phyloP scores from a whole-genome alignment of 92 coral and sea anemone species.

The Isaurus tuberculatus region DNA sequence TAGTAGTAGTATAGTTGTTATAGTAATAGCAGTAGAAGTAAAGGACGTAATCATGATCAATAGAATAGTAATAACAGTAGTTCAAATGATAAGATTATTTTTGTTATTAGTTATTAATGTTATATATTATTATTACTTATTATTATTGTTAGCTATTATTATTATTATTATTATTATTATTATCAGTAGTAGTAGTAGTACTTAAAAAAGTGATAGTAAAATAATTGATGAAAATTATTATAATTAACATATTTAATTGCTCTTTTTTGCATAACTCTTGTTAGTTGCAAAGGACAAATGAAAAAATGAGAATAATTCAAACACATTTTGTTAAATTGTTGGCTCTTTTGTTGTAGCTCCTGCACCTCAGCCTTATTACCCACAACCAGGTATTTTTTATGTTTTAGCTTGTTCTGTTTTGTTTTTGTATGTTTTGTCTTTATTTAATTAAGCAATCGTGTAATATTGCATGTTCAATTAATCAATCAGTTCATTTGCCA shows the following conservation, averaged over 20 bases:
- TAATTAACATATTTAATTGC: no score
- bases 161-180: no score
- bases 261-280: no score
- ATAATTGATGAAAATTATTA: no score
- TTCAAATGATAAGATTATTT: no score
- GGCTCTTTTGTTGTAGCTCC: conserved; percentile 5
- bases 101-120: no score
- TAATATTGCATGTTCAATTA: neutral
- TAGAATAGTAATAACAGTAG: neutral
- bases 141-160: no score
- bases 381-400: conserved; percentile 26
- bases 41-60: neutral
- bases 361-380: conserved; percentile 33
- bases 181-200: no score
- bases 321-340: neutral
- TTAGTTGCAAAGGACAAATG: neutral
- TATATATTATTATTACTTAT: no score
- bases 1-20: neutral
- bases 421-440: neutral
- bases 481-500: neutral
- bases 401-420: no score
- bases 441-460: neutral
- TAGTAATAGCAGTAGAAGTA: neutral
- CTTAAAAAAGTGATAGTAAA: no score
- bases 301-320: no score